Evolutionary conservation across 53 echinoderm and acorn worm genomes (phyloP), one percentile per base, ranked within the genome.

Genomic region (Apostichopus leukothele): DNA sequence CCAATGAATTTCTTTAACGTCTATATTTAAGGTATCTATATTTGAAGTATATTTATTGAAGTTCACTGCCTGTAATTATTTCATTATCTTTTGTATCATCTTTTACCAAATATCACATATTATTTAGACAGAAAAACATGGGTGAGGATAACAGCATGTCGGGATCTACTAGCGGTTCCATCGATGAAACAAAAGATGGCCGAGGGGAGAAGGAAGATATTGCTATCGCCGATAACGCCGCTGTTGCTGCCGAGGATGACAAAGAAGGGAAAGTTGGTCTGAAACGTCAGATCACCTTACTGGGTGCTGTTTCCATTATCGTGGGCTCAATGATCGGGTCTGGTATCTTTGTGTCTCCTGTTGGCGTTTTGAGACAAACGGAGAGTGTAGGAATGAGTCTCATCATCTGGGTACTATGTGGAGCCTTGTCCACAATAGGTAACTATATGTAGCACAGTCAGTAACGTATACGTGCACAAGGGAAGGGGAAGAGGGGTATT

Each of bases 251-350:
- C 39, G 85, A 63, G 60, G 90, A 90, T 23, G 91, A 87, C 0
- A 87, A 87, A 19, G 79, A 60, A 19, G 91, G 88, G 1, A 91
- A 91, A 84, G 91, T 93, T 1, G 52, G 27, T 12, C 67, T 93
- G 7, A 91, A 93, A 54, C 22, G 93, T 55, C 88, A 88, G 74
- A 78, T 93, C 13, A 80, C 88, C 3, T 84, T 94, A 7, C 22
- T 94, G 0, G 93, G 93, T 53, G 95, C 91, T 22, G 91, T 93
- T 12, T 92, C 95, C 25, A 76, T 94, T 54, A 94, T 94, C 39
- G 95, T 94, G 1, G 94, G 94, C 4, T 89, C 94, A 20, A 94
- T 94, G 94, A 94, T 94, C 10, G 94, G 94, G 16, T 94, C 92
- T 53, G 94, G 92, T 76, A 94, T 94, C 51, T 94, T 94, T 85